Percentiles rank a stretch among this genome's conserved stretches.
Evolutionary conservation across 2,797 vertebrate species (phyloP).

Genomic region (Pteronotus mesoamericanus): DNA sequence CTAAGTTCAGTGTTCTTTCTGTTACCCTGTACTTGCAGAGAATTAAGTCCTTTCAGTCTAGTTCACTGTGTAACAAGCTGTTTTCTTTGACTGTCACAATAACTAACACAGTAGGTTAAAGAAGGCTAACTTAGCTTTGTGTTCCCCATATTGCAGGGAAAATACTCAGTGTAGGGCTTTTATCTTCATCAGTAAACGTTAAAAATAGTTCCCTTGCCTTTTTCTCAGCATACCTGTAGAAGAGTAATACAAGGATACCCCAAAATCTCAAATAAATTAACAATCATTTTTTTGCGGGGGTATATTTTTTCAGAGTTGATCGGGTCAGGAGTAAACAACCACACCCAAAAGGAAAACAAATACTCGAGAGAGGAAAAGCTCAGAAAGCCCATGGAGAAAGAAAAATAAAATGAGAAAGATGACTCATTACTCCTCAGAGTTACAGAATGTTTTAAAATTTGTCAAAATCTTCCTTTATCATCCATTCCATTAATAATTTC

Average conservation of each 20-base stretch:
- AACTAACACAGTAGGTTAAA: slow-evolving; percentile 41
- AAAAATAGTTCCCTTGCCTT: not conserved
- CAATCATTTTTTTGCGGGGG: not conserved
- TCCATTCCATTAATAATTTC: not conserved
- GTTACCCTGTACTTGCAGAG: not conserved
- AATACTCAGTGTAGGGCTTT: not conserved
- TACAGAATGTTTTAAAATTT: not conserved
- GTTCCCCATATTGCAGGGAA: not conserved
- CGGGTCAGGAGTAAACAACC: not conserved
- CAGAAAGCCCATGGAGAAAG: not conserved
- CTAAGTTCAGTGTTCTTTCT: not conserved
- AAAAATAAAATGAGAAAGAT: not conserved
- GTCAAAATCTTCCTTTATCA: not conserved
- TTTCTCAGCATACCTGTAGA: not conserved
- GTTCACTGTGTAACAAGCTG: not conserved
- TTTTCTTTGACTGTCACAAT: slow-evolving; percentile 23
- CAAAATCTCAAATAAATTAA: not conserved
- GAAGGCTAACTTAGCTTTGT: not conserved
- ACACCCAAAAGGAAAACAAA: not conserved
- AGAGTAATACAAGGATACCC: not conserved
- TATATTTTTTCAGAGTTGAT: not conserved
- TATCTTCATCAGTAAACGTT: slow-evolving; percentile 34
- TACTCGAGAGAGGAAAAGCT: not conserved
- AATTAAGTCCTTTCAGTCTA: not conserved
- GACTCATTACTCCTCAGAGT: not conserved